Conservation (phyloP, 1,140 invertebrate species). For the Aphelinus atriplicis region DNA sequence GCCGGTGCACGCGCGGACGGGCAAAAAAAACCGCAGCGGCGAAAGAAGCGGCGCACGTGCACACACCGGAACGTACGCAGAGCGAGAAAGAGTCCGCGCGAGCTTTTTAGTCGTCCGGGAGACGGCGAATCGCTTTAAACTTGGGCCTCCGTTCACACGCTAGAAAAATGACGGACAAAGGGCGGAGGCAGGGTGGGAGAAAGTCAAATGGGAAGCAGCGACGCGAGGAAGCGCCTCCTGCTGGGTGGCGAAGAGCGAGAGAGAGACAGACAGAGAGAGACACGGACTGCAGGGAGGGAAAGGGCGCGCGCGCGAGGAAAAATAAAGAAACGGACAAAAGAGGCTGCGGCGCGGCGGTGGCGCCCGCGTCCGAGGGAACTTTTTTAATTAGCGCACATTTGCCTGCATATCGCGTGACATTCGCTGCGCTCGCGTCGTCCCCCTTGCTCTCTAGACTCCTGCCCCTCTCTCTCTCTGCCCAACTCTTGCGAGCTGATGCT, state of each 20-base stretch:
- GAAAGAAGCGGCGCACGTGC: not conserved
- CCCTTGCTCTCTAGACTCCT: not conserved
- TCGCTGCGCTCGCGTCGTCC: not conserved
- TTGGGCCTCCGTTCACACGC: conserved; percentile 26
- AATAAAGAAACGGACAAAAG: not conserved
- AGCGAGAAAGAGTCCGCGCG: not conserved
- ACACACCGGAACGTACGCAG: not conserved
- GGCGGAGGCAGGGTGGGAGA: not conserved
- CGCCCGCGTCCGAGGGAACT: conserved; percentile 13
- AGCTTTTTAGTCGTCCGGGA: conserved; percentile 1
- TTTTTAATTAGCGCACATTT: conserved; percentile 44
- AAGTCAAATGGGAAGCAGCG: not conserved
- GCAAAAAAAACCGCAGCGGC: not conserved
- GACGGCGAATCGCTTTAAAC: conserved; percentile 12
- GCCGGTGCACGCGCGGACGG: not conserved
- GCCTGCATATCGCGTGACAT: conserved; percentile 19
- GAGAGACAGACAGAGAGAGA: conserved; percentile 1
- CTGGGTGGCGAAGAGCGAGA: not conserved
- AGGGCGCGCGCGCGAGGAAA: not conserved
- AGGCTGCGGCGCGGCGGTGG: not conserved
- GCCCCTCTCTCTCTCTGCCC: not conserved
- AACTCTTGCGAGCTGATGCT: not conserved
- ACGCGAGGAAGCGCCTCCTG: conserved; percentile 10
- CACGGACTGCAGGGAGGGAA: no score
- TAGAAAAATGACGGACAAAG: conserved; percentile 38